Evolutionary conservation across 2,113 vertebrate species (phyloP), one percentile per base, ranked within the genome.

Genomic region (Dinomys branickii): DNA sequence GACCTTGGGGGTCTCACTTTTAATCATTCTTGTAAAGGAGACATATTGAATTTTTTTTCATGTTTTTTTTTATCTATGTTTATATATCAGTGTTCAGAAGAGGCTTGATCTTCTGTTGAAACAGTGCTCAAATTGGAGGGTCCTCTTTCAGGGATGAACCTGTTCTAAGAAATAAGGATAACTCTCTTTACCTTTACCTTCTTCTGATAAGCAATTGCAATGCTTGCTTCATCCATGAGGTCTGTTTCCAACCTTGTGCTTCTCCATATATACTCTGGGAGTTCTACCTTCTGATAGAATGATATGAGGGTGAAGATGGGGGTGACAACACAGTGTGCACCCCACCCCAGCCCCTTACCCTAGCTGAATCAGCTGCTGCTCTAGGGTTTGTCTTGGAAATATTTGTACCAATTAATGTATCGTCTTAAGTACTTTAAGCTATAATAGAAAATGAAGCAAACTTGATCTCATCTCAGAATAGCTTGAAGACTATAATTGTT

Each of bases 401-500:
- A 90, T 75, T 92, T 91, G 24, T 44, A 61, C 38, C 91, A 82
- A 90, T 92, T 95, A 95, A 88, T 83, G 24, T 77, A 89, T 96
- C 82, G 69, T 85, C 54, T 85, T 35, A 91, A 95, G 16, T 30
- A 94, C 87, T 92, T 93, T 33, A 94, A 96, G n/a, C 91, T 94
- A 41, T 67, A 86, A 92, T 22, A 73, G 75, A 73, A 97, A 96
- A 89, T 44, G 84, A 97, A 35, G 67, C 93, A 91, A 86, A 96
- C 54, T 94, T 97, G 94, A 96, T 92, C 52, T 67, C 30, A 77
- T 95, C 69, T 95, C 91, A 95, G 63, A 89, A 67, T 50, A 83
- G 93, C 73, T 96, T 93, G 80, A 93, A 95, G 91, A 77, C 44
- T 85, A 3, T 83, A 82, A 97, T 80, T 92, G 94, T 90, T 96